Evolutionary conservation across 2,797 vertebrate genomes (phyloP), one percentile per base, ranked within the genome.

Genomic region (Brotogeris chrysoptera): DNA sequence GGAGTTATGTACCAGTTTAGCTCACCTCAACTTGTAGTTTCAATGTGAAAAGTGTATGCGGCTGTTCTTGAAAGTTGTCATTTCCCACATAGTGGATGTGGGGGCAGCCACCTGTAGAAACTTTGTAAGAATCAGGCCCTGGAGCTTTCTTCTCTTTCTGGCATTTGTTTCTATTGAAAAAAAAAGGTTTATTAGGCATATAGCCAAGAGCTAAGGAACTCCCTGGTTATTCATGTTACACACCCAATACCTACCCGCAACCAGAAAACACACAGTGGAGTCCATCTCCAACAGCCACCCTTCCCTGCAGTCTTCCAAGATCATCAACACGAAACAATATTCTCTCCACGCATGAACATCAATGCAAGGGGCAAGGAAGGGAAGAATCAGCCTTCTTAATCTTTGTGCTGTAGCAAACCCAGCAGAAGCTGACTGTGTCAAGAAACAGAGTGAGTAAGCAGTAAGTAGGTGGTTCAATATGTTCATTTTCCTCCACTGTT

Each of bases 401-500:
- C 90, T 47, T 36, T 82, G 41, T 41, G 36, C 63, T 68, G 24
- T 50, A 80, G 65, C 86, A 93, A 93, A 28, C 36, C 55, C 71
- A 92, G 71, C 79, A 97, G 88, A 92, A 96, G 79, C 88, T 50
- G 88, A 92, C 87, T 23, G 34, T 95, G 94, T 92, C 92, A 90
- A 90, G 81, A 83, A 80, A 91, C 82, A 95, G 77, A 95, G 80
- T 96, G 96, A 97, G 79, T 91, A 93, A 96, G 91, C 70, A 96
- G 11, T 43, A 84, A 88, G 95, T 97, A 70, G 95, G 96, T 82
- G 90, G 82, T 55, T 95, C 96, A 96, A 88, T 96, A 96, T 96
- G 93, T 88, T 97, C 92, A 94, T 96, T 97, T 96, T 88, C 96
- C 87, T 96, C 79, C 87, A 84, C 76, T 95, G 96, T 91, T 96